Percentiles rank a stretch among this genome's conserved stretches.
phyloP scores from a whole-genome alignment of 2,113 vertebrate species.

The Platysternon megacephalum region DNA sequence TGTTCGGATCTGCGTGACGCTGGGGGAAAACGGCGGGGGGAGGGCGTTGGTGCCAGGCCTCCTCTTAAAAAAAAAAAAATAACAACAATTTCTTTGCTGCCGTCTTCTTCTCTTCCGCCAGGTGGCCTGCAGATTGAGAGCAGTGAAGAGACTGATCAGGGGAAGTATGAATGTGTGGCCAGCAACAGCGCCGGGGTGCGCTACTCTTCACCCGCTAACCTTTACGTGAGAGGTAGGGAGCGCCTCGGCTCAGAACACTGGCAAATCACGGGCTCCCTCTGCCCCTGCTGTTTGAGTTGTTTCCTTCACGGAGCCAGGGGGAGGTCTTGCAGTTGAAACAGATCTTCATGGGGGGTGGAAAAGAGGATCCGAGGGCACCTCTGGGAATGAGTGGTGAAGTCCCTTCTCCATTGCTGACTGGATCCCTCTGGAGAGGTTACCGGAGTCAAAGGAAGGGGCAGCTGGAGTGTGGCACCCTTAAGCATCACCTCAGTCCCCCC shows the following conservation, averaged over 20 bases:
- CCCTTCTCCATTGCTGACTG: fast-evolving
- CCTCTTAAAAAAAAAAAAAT: neutral
- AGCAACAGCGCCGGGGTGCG: constrained; percentile 97
- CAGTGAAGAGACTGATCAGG: constrained; percentile 99
- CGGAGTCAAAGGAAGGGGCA: fast-evolving
- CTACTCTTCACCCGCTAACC: constrained; percentile 97
- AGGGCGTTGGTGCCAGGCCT: fast-evolving
- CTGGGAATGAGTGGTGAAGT: fast-evolving
- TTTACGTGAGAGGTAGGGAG: constrained; percentile 99
- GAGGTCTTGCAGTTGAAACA: fast-evolving
- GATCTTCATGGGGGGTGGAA: neutral
- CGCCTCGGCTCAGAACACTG: constrained; percentile 70
- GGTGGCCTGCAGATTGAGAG: constrained; percentile 99
- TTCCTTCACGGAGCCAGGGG: neutral
- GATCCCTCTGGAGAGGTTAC: neutral
- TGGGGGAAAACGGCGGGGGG: neutral
- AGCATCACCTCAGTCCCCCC: neutral
- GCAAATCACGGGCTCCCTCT: constrained; percentile 37
- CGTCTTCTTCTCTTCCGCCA: constrained; percentile 72
- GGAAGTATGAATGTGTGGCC: constrained; percentile 98
- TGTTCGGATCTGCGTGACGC: fast-evolving
- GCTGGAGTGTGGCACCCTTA: neutral
- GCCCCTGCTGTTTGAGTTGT: neutral
- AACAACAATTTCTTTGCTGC: constrained; percentile 47
- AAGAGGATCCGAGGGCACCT: neutral